phyloP scores from a whole-genome alignment of 2,797 vertebrate species.

The Syndactyla subalaris region DNA sequence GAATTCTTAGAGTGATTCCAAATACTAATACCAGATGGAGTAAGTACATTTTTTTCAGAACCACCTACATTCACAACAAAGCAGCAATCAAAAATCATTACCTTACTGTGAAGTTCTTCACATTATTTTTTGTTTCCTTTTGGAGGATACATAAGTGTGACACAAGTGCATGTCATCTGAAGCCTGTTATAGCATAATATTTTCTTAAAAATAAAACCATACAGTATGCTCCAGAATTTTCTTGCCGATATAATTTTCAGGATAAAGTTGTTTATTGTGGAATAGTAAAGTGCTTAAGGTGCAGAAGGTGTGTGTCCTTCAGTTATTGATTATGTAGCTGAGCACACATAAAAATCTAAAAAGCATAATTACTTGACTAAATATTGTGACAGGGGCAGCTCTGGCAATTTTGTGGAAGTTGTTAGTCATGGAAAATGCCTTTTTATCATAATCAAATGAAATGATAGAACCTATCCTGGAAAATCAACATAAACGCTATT shows the following conservation, averaged over 20 bases:
- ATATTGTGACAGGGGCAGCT: neutral
- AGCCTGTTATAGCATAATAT: neutral
- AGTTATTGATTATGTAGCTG: neutral
- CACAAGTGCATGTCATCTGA: neutral
- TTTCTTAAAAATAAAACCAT: neutral
- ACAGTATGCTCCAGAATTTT: neutral
- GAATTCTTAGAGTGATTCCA: neutral
- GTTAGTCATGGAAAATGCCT: neutral
- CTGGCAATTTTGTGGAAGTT: neutral
- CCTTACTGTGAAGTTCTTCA: neutral
- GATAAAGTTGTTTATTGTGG: neutral
- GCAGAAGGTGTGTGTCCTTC: neutral
- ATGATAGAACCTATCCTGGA: slow-evolving; percentile 13
- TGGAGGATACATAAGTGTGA: neutral
- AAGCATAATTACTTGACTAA: neutral
- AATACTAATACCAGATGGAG: neutral
- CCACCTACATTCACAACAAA: neutral
- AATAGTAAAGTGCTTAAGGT: neutral
- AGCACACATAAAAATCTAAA: neutral
- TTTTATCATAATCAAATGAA: slow-evolving; percentile 55
- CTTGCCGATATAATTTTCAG: neutral
- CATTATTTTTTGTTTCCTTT: neutral
- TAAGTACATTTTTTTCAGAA: neutral
- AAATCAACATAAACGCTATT: slow-evolving; percentile 39
- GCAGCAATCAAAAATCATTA: neutral